Evolutionary conservation across 1,140 invertebrate genomes (phyloP).

Genomic region (Drosophila kikkawai): DNA sequence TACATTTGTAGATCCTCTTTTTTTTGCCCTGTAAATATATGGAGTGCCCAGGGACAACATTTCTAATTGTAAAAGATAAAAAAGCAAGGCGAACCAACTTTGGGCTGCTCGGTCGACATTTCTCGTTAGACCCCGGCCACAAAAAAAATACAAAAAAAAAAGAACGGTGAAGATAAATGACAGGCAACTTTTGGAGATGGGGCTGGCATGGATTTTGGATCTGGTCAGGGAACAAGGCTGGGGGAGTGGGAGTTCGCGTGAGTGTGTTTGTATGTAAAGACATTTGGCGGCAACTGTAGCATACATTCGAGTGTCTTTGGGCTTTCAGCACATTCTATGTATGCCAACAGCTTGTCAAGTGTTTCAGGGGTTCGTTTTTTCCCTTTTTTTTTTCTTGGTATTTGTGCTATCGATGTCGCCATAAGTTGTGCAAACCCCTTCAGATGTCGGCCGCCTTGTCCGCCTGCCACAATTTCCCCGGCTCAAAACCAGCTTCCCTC

Average conservation of each 20-base stretch:
- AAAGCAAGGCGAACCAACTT: slow-evolving; percentile 53
- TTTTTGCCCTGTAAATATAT: slow-evolving; percentile 31
- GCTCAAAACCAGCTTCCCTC: slow-evolving; percentile 17
- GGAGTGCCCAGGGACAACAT: slow-evolving; percentile 52
- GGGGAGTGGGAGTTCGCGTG: slow-evolving; percentile 24
- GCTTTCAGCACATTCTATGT: slow-evolving; percentile 73
- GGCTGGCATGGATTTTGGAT: slow-evolving; percentile 33
- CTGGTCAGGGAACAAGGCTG: slow-evolving; percentile 20
- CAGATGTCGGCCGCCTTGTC: slow-evolving; percentile 44
- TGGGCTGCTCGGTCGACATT: slow-evolving; percentile 58
- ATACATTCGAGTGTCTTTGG: slow-evolving; percentile 79
- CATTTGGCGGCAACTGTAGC: slow-evolving; percentile 74
- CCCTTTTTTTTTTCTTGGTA: slow-evolving; percentile 42
- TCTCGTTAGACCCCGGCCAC: slow-evolving; percentile 55
- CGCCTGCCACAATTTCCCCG: slow-evolving; percentile 45
- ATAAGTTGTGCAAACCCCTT: slow-evolving; percentile 75
- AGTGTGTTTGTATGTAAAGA: slow-evolving; percentile 29
- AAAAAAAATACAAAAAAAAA: slow-evolving; percentile 41
- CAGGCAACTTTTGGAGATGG: slow-evolving; percentile 52
- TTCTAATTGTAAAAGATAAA: slow-evolving; percentile 82
- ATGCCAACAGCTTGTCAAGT: slow-evolving; percentile 81
- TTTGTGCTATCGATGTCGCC: slow-evolving; percentile 81
- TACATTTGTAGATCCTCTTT: not conserved
- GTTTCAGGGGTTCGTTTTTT: slow-evolving; percentile 30
- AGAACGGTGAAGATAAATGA: slow-evolving; percentile 71